Base-by-base conservation (phyloP, 30 jellyfish, hydroid and myxozoan species). In the Aurelia coerulea region DNA sequence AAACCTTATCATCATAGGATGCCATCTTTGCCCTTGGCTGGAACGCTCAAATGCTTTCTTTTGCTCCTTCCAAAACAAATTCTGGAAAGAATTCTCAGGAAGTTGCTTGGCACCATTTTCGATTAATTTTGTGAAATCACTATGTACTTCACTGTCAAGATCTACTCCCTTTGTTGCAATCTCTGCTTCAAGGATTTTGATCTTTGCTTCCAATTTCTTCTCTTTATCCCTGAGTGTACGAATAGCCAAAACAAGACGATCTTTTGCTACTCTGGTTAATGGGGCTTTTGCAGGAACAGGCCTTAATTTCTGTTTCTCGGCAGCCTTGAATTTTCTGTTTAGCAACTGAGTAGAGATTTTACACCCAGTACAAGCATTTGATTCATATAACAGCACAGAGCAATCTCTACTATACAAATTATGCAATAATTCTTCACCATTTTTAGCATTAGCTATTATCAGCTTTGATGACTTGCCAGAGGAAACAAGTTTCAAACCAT, bases 71-170 rank as follows among this genome's bases (percentile, higher is more conserved):
- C 90, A 79, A 51, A 79, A 79, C 37, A 79, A 50, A 18, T 67
- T 79, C 32, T 79, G 59, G 52, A 79, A 79, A 76, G 87, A 76
- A 76, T 76, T 76, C 62, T 76, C 87, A 76, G 87, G 87, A 33
- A 59, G 58, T 76, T 33, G 32, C 58, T 33, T 76, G 33, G 87
- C 87, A 76, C 87, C 87, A 16, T 42, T 35, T 76, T 76, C 76
- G 33, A 76, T 14, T 5, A 76, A 18, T 23, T 31, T 59, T 53
- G 62, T 76, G 58, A 76, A 42, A 42, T 76, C 34, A 54, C 46
- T 42, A 65, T 76, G 87, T 8, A 76, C 54, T 54, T 76, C 87
- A 76, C 29, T 58, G 1, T 76, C 87, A 4, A 76, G 87, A 76
- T 76, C 54, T 16, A 76, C 76, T 16, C 87, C 87, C 66, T 76